These are phyloP conservation scores for Netelia fuscicornis DNA, from an alignment of 2,888 invertebrate species.

Conservation along the genomic window DNA sequence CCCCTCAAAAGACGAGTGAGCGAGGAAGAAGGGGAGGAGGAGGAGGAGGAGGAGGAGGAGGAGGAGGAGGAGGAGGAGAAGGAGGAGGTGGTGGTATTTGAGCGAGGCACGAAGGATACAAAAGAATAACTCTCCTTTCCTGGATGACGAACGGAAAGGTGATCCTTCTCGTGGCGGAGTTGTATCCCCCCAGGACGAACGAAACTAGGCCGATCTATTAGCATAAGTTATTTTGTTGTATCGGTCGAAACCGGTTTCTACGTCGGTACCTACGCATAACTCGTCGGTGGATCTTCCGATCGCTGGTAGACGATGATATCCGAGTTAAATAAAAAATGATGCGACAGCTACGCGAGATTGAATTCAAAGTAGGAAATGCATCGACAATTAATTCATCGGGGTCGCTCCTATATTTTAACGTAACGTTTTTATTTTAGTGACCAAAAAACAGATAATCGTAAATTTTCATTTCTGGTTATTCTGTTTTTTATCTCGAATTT, in stretches of 20 bases:
- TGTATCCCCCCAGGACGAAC: conserved; percentile 7
- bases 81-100: neutral
- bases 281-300: conserved; percentile 16
- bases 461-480: neutral
- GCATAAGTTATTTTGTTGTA: conserved; percentile 52
- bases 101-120: neutral
- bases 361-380: neutral
- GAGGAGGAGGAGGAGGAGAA: neutral
- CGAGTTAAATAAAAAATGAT: neutral
- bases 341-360: neutral
- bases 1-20: neutral
- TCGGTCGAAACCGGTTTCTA: conserved; percentile 51
- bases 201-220: conserved; percentile 62
- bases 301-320: neutral
- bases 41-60: neutral
- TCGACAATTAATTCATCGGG: neutral
- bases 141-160: conserved; percentile 27
- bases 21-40: neutral
- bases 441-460: neutral
- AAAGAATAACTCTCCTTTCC: conserved; percentile 36
- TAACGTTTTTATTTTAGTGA: too few species aligned
- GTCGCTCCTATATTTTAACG: neutral
- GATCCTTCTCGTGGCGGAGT: conserved; percentile 19
- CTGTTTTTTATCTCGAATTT: neutral
- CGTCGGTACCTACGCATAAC: conserved; percentile 22